These are phyloP conservation scores for Naso thynnoides DNA, from an alignment of 2,797 vertebrate species.

Conservation along the genomic window DNA sequence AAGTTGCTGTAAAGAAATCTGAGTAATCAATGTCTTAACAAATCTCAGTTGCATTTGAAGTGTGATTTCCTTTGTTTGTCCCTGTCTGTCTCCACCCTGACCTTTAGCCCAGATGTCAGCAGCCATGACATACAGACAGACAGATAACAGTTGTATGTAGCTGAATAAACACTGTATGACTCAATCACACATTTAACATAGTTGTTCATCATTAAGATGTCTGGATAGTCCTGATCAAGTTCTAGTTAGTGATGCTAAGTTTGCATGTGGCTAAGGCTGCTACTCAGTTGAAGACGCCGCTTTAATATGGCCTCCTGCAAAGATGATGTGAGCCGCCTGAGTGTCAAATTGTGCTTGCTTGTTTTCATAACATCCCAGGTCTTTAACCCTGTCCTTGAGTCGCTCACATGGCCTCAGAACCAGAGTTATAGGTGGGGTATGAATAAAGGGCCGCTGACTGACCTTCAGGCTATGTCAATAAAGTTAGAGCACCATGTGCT, in stretches of 20 bases:
- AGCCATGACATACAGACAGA: constrained; percentile 14
- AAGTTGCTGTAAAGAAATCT: neutral
- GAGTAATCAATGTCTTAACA: neutral
- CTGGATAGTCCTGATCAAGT: neutral
- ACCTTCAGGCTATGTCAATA: constrained; percentile 67
- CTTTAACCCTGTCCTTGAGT: constrained; percentile 30
- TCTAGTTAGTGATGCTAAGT: neutral
- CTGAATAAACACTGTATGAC: constrained; percentile 12
- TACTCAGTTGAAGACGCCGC: neutral
- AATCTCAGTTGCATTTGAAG: neutral
- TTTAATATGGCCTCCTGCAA: neutral
- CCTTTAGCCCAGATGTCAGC: constrained; percentile 22
- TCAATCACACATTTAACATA: neutral
- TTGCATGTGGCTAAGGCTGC: neutral
- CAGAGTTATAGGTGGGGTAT: constrained; percentile 33
- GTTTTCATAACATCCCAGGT: constrained; percentile 54
- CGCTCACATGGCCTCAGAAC: constrained; percentile 26
- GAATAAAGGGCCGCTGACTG: constrained; percentile 51
- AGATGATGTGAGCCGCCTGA: neutral
- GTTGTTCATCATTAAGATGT: neutral
- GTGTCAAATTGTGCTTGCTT: constrained; percentile 47
- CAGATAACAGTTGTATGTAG: constrained; percentile 15
- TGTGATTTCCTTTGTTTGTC: constrained; percentile 8
- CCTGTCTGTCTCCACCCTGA: constrained; percentile 13
- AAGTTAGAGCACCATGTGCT: constrained; percentile 51